Percentiles rank a stretch among this genome's conserved stretches.
These are phyloP conservation scores for Leptonema lineaticorne DNA, from an alignment of 1,140 invertebrate genomes.

Conservation along the genomic window DNA sequence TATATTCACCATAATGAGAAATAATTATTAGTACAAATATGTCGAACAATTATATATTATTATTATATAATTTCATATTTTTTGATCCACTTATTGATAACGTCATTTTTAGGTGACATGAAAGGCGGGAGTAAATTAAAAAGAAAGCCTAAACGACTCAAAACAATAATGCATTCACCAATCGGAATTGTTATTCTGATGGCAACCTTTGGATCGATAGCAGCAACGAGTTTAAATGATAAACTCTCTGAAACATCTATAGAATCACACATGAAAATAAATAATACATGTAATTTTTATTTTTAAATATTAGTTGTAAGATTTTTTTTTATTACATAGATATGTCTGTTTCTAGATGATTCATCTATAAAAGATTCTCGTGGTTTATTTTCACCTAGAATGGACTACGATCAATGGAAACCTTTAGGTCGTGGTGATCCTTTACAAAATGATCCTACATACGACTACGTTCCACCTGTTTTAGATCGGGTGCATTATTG, in stretches of 20 bases:
- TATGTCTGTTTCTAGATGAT: constrained; percentile 32
- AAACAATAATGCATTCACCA: constrained; percentile 23
- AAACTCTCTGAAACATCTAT: background rate
- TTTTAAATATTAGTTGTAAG: background rate
- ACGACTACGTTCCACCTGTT: constrained; percentile 76
- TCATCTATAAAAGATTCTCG: constrained; percentile 42
- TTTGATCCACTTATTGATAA: background rate
- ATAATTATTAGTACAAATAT: too few species aligned
- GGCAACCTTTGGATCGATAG: background rate
- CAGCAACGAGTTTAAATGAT: constrained; percentile 23
- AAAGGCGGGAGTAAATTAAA: constrained; percentile 23
- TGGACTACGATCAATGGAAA: constrained; percentile 77
- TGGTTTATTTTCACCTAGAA: constrained; percentile 63
- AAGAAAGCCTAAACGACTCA: constrained; percentile 39
- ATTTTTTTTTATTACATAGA: background rate
- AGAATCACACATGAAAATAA: background rate
- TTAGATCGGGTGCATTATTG: constrained; percentile 75
- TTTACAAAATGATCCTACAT: constrained; percentile 76
- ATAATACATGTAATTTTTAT: constrained; percentile 8
- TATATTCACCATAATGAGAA: too few species aligned
- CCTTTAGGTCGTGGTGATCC: constrained; percentile 74
- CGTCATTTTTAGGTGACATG: constrained; percentile 1
- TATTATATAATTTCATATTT: too few species aligned
- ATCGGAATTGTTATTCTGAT: background rate
- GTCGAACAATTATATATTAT: too few species aligned